These are phyloP conservation scores for Phylloscopus trochilus DNA, from an alignment of 2,113 vertebrate species.

Conservation along the genomic window DNA sequence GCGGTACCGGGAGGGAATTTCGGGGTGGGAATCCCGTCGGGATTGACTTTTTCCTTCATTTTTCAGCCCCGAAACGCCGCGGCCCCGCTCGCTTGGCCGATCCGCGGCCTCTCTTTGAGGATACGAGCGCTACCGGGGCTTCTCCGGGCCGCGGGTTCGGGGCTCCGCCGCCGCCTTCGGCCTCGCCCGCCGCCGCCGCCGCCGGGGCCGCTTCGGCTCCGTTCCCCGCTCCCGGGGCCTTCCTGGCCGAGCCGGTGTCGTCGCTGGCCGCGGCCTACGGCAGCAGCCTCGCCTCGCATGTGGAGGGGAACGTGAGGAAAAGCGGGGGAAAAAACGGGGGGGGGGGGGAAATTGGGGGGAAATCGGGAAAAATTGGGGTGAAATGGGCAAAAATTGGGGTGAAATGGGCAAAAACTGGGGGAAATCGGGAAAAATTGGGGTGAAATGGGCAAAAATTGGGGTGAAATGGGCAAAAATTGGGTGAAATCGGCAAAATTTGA, in stretches of 20 bases:
- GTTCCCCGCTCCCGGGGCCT: too few relatives aligned
- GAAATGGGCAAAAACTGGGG: too few relatives aligned
- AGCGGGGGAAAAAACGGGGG: not conserved
- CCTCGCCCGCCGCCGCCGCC: not conserved
- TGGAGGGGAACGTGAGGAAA: not conserved
- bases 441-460: too few relatives aligned
- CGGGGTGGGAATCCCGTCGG: fast-evolving
- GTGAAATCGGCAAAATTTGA: too few relatives aligned
- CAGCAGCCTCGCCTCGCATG: not conserved
- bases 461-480: too few relatives aligned
- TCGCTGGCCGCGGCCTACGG: not conserved
- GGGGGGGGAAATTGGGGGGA: too few relatives aligned
- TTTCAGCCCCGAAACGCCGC: not conserved
- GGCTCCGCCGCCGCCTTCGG: not conserved
- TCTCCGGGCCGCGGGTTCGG: not conserved
- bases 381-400: too few relatives aligned
- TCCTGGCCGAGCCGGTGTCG: not conserved
- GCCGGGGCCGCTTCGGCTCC: too few relatives aligned
- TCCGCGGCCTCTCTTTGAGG: not conserved
- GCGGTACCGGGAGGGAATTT: not conserved
- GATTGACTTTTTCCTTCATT: fast-evolving
- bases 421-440: too few relatives aligned
- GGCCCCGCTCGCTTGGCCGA: not conserved
- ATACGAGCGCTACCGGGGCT: not conserved
- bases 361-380: too few relatives aligned